Evolutionary conservation across 2,888 invertebrate species (phyloP), one percentile per base, ranked within the genome.

Genomic region (Cephus pygmeus): DNA sequence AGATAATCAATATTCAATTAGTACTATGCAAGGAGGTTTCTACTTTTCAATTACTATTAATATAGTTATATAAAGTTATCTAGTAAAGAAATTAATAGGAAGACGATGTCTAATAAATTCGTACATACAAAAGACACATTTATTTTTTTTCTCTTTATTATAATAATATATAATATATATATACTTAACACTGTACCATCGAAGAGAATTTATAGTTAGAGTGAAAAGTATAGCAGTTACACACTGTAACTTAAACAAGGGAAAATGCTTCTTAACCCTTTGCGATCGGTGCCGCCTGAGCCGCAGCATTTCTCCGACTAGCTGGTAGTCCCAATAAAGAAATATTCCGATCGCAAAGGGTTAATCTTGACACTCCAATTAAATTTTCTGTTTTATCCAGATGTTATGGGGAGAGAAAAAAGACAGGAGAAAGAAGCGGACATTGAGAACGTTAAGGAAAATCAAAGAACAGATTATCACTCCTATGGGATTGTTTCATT

Each of bases 81-180:
- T 1, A 31, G 23, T n/a, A 69, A 33, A 69, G 6, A 69, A 31
- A 4, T 31, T 0, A 15, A 33, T 12, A 69, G 34, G 75, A 76
- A 56, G 40, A 69, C 76, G 68, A 35, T 69, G 76, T 79, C 33
- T 69, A 82, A 83, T 82, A 69, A 83, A 82, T 82, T 76, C 73
- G 78, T 77, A 77, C 79, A 80, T 81, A 80, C 69, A 81, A 82
- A 82, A 84, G 79, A 77, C 77, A 81, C 81, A 87, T 89, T 88
- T 88, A 85, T 87, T 87, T 87, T 83, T 84, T 82, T 83, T 79
- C 79, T 85, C 83, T 89, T 86, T 85, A 86, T 87, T 88, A 87
- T 87, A 56, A 78, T 78, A 78, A 83, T 84, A 82, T 87, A 85
- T 85, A 85, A 35, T 35, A 35, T 34, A 34, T 34, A 85, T 85